Conservation (phyloP, 2,888 invertebrate genomes). For the Nemapogon koenigi region DNA sequence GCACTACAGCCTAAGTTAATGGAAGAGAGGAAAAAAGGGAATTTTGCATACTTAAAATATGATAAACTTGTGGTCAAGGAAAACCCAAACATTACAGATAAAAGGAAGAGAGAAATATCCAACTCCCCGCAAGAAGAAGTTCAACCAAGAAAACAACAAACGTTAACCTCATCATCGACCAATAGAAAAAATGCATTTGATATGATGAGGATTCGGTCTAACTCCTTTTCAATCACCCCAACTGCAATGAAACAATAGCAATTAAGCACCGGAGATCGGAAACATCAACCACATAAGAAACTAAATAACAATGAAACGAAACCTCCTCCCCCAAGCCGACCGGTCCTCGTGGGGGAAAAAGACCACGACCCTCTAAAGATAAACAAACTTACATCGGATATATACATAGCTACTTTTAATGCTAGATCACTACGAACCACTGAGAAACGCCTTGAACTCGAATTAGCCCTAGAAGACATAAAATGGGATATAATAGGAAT, state of each 20-base stretch:
- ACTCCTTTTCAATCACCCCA: neutral
- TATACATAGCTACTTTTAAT: constrained; percentile 14
- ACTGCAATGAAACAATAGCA: constrained; percentile 1
- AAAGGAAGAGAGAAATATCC: constrained; percentile 13
- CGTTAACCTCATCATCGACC: neutral
- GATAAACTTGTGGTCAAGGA: constrained; percentile 13
- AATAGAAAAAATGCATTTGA: constrained; percentile 1
- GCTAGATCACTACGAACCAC: constrained; percentile 15
- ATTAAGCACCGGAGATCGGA: constrained; percentile 3
- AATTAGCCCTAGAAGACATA: constrained; percentile 13
- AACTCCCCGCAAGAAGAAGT: constrained; percentile 8
- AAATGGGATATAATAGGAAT: constrained; percentile 16
- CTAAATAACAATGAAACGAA: neutral
- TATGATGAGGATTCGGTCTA: neutral
- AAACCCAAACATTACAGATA: constrained; percentile 6
- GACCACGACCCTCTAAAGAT: constrained; percentile 15
- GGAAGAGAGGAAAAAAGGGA: constrained; percentile 16
- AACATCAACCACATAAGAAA: neutral
- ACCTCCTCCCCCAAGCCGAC: constrained; percentile 6
- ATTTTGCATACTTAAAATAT: constrained; percentile 15
- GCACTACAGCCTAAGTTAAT: constrained; percentile 15
- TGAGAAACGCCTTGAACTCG: constrained; percentile 14
- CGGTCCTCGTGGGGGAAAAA: too few species aligned
- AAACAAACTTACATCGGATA: constrained; percentile 9
- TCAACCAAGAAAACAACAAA: constrained; percentile 1